These are phyloP conservation scores for Aulostomus chinensis DNA, from an alignment of 2,797 vertebrate species.

Conservation along the genomic window DNA sequence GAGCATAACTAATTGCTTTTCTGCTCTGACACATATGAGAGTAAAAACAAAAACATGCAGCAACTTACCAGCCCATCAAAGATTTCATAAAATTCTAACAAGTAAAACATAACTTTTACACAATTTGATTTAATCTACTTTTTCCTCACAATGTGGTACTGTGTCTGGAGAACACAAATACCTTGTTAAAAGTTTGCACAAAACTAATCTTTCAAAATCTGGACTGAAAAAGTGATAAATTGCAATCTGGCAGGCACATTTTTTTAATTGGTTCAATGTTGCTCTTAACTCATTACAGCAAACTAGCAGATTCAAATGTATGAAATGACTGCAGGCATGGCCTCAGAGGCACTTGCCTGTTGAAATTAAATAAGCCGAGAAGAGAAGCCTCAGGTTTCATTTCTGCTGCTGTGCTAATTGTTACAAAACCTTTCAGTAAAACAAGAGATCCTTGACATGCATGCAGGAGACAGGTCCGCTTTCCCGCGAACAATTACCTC, in stretches of 20 bases:
- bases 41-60: neutral
- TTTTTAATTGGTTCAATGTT: constrained; percentile 16
- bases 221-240: constrained; percentile 2
- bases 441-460: constrained; percentile 11
- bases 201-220: neutral
- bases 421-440: constrained; percentile 3
- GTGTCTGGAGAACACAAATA: neutral
- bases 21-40: neutral
- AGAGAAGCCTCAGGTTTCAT: neutral
- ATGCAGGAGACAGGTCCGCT: constrained; percentile 6
- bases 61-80: too few relatives aligned
- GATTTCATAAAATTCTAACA: too few relatives aligned
- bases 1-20: neutral
- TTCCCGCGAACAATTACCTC: neutral
- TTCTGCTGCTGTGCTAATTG: neutral
- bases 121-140: too few relatives aligned
- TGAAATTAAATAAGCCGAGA: constrained; percentile 16
- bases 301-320: constrained; percentile 17
- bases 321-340: constrained; percentile 5
- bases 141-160: constrained; percentile 15
- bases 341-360: constrained; percentile 1
- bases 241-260: constrained; percentile 1
- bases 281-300: constrained; percentile 6
- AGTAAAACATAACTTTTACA: too few relatives aligned
- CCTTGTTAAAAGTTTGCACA: constrained; percentile 1